Conservation (phyloP, 2,797 vertebrate genomes). For the Gouania willdenowi region DNA sequence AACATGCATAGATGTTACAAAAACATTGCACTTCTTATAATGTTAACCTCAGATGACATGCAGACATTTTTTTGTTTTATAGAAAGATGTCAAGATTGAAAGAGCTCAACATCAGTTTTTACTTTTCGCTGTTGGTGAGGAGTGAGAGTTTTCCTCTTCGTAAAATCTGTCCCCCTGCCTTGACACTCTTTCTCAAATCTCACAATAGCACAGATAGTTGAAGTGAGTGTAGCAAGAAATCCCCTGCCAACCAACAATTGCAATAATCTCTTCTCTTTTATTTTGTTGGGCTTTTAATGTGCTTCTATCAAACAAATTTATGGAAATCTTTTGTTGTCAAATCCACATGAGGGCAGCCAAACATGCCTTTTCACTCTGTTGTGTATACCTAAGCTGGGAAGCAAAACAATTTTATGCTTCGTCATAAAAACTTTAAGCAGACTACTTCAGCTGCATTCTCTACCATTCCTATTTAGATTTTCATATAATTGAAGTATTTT, state of each 20-base stretch:
- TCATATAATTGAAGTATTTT: constrained; percentile 35
- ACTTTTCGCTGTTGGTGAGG: too few species aligned
- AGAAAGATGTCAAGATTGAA: too few species aligned
- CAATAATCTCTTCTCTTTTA: constrained; percentile 62
- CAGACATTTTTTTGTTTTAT: too few species aligned
- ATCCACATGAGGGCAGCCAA: constrained; percentile 63
- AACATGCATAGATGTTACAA: too few species aligned
- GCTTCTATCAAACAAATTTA: constrained; percentile 64
- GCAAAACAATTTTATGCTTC: constrained; percentile 44
- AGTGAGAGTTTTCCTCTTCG: constrained; percentile 14
- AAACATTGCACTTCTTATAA: too few species aligned
- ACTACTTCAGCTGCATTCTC: constrained; percentile 31
- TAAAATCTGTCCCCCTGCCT: constrained; percentile 29
- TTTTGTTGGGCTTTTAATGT: constrained; percentile 60
- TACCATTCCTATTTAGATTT: constrained; percentile 35
- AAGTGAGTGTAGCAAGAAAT: constrained; percentile 52
- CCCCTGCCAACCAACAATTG: constrained; percentile 58
- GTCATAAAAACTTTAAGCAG: constrained; percentile 54
- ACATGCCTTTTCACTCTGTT: constrained; percentile 41
- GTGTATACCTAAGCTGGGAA: constrained; percentile 24
- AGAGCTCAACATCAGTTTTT: too few species aligned
- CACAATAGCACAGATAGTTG: constrained; percentile 33
- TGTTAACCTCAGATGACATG: too few species aligned
- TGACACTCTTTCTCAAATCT: constrained; percentile 36
- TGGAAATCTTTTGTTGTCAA: constrained; percentile 68